Base-by-base conservation (phyloP, 2,113 vertebrate species). In the Cynoglossus semilaevis region DNA sequence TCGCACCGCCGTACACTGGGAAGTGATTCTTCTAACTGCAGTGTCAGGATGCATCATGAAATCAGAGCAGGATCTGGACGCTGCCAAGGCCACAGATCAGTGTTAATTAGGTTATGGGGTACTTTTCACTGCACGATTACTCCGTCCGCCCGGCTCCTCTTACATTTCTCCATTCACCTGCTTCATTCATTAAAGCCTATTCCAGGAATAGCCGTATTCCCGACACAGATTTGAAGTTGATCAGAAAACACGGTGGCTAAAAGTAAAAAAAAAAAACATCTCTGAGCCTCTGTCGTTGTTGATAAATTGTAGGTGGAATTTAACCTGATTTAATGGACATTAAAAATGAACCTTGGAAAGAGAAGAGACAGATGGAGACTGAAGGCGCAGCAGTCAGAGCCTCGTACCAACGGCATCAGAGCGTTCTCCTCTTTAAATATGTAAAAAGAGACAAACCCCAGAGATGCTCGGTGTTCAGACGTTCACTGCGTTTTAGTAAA, bases 21-120 rank as follows among this genome's bases (percentile, higher is more conserved):
- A 81, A 85, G 82, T 82, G 72, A 82, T 76, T 81, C 67, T 69
- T 67, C 68, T 84, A 81, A 85, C 81, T 81, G 65, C 68, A 56
- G 61, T 80, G 84, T 85, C 74, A 86, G 51, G 85, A 70, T 56
- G 68, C 69, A 84, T 85, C 80, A 82, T 9, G 18, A 73, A 83
- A 88, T 86, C 85, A 79, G 67, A 84, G 67, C 58, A 53, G 69
- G 77, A 86, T 77, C 73, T 70, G 74, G 70, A 83, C 34, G 76
- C 48, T 18, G 74, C 72, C 78, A 76, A 81, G 77, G 76, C 81
- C 74, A 74, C 67, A 50, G 76, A 61, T 49, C 68, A 40, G 76
- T 80, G 82, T 84, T 82, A 87, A 90, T 89, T 84, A 75, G 79
- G 85, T 84, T 85, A 82, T 79, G 63, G 22, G 70, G 85, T 78